Evolutionary conservation across 2,113 vertebrate genomes (phyloP), one percentile per base, ranked within the genome.

Genomic region (Nannospalax galili): DNA sequence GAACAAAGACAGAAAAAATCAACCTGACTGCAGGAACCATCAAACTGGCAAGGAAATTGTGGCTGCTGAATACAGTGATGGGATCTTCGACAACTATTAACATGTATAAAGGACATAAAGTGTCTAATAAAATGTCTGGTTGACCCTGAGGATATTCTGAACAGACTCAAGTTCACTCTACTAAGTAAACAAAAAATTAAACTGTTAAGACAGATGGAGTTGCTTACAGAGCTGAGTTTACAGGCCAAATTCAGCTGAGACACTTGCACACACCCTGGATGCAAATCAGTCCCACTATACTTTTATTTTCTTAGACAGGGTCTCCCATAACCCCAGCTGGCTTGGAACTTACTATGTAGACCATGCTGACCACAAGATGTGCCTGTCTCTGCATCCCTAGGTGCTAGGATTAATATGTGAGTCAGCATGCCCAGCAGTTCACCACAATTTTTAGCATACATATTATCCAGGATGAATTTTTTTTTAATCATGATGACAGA

Each of bases 91-190:
- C 48, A 14, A 35, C 7, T 60, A 20, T 10, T 28, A 6, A 10
- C 0, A 64, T 3, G 11, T 19, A 69, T 11, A 26, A 12, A 0
- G 11, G 3, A 17, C 14, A n/a, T 0, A 37, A 1, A 64, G 19
- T 60, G 1, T 58, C 16, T 37, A 28, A 78, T 1, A 10, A 74
- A 40, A 56, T 24, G 8, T 74, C 20, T 64, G 11, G 28, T 24
- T 58, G 8, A 19, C 7, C 5, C 1, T 37, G 9, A 26, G 11
- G 2, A 4, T 42, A 22, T 12, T 14, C 35, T 14, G 40, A 80
- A 28, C 2, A 81, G 26, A 65, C 9, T 60, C 30, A 80, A 85
- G 15, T 64, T 26, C 40, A 15, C n/a, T 80, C 48, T 69, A 8
- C 5, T 65, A n/a, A 56, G 45, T 8, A 80, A 19, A 22, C 48